A percentile compares a stretch with the other conserved stretches of the same genome.
These are phyloP conservation scores for Patella depressa DNA, from an alignment of 2,888 invertebrate genomes.

Conservation along the genomic window DNA sequence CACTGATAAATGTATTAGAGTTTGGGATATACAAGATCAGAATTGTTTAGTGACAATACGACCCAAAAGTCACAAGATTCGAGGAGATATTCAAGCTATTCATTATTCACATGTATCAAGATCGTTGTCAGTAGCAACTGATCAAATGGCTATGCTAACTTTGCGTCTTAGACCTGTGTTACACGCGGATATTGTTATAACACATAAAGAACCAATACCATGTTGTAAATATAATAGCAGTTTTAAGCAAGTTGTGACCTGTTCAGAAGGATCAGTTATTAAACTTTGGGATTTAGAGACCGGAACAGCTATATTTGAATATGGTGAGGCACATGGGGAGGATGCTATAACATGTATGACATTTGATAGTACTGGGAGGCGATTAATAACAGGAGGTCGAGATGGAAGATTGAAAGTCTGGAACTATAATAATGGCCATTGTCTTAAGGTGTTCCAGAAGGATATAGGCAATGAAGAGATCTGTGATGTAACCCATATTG, in stretches of 20 bases:
- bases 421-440: conserved; percentile 72
- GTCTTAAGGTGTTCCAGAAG: conserved; percentile 63
- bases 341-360: conserved; percentile 70
- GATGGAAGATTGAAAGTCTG: conserved; percentile 70
- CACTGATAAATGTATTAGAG: conserved; percentile 70
- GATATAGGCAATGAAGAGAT: conserved; percentile 65
- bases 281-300: conserved; percentile 72
- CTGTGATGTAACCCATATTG: conserved; percentile 68
- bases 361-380: conserved; percentile 69
- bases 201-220: conserved; percentile 70
- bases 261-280: conserved; percentile 70
- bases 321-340: conserved; percentile 69
- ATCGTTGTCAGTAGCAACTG: conserved; percentile 69
- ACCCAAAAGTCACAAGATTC: conserved; percentile 71
- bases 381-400: conserved; percentile 70
- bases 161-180: conserved; percentile 65
- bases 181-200: conserved; percentile 69
- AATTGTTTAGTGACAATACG: conserved; percentile 69
- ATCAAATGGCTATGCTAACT: conserved; percentile 68
- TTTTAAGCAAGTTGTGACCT: conserved; percentile 70
- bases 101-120: conserved; percentile 68
- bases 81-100: conserved; percentile 71
- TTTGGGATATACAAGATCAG: conserved; percentile 72
- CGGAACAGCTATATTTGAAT: conserved; percentile 70
- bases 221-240: conserved; percentile 67